Percentiles rank a stretch among this genome's conserved stretches.
These are phyloP conservation scores for Phyllotreta cruciferae DNA, from an alignment of 2,888 invertebrate genomes.

Conservation along the genomic window DNA sequence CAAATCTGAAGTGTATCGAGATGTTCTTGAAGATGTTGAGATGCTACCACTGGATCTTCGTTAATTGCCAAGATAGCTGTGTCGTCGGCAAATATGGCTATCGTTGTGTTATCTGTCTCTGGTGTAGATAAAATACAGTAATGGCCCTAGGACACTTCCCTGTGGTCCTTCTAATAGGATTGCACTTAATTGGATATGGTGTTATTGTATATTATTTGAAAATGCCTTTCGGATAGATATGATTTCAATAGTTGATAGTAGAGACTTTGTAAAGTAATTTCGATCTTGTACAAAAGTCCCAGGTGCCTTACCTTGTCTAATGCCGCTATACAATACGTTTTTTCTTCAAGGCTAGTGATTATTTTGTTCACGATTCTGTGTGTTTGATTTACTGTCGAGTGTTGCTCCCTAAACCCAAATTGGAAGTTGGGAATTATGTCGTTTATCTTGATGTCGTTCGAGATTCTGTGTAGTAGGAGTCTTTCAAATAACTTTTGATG, in stretches of 20 bases:
- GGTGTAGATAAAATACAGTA: not conserved
- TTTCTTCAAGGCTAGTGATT: not conserved
- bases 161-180: not conserved
- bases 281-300: constrained; percentile 3
- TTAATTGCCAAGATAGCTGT: not conserved
- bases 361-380: not conserved
- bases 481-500: not conserved
- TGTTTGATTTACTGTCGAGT: not conserved
- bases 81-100: not conserved
- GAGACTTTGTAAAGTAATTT: not conserved
- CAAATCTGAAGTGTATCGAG: not conserved
- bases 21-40: not conserved
- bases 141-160: not conserved
- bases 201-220: not conserved
- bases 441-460: not conserved
- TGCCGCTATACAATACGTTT: constrained; percentile 4
- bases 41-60: not conserved
- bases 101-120: not conserved
- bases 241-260: not conserved
- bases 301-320: not conserved
- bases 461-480: not conserved
- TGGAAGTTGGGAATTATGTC: not conserved
- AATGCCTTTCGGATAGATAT: not conserved
- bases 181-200: not conserved
- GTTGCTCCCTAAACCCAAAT: not conserved